Base-by-base conservation (phyloP, 2,113 vertebrate species). In the Hiodon alosoides region DNA sequence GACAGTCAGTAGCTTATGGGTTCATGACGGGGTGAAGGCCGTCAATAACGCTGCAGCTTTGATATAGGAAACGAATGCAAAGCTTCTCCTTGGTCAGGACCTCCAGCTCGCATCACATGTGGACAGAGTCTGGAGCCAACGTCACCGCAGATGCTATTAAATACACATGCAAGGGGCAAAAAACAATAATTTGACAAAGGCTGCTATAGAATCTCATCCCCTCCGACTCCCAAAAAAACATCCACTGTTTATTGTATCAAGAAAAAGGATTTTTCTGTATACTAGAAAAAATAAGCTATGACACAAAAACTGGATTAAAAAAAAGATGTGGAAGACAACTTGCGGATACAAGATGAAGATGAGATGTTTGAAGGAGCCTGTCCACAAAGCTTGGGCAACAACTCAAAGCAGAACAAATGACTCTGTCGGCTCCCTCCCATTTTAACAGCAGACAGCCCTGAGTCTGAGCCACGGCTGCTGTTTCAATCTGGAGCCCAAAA, bases 361-460 rank as follows among this genome's bases (percentile, higher is more conserved):
- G 85, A 86, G 86, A 88, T 87, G 87, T 87, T 86, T 85, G 83
- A 80, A 79, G 71, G 67, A 85, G 79, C 57, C 72, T 72, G 80
- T 83, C 73, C 73, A 79, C 77, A 77, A 72, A 69, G 14, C 58
- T 7, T 13, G 75, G 57, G 58, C 46, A 3, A 7, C 54, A 58
- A 67, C 74, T 71, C 67, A 70, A 72, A 62, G 59, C 75, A 71
- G 64, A 77, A 80, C 76, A 67, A 81, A 79, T 83, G 79, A 79
- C 73, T 69, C 79, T 61, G 69, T 75, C 54, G 73, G 58, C 74
- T 77, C 69, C 57, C 48, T 65, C 76, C 69, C 80, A 71, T 66
- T 71, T 71, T 77, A 69, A 82, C 62, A 60, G 48, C 61, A 54
- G 62, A 72, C 16, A 78, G 73, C 2, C 73, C 51, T 46, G 66